Evolutionary conservation across 2,113 vertebrate species (phyloP).

Genomic region (Artemisiospiza belli): DNA sequence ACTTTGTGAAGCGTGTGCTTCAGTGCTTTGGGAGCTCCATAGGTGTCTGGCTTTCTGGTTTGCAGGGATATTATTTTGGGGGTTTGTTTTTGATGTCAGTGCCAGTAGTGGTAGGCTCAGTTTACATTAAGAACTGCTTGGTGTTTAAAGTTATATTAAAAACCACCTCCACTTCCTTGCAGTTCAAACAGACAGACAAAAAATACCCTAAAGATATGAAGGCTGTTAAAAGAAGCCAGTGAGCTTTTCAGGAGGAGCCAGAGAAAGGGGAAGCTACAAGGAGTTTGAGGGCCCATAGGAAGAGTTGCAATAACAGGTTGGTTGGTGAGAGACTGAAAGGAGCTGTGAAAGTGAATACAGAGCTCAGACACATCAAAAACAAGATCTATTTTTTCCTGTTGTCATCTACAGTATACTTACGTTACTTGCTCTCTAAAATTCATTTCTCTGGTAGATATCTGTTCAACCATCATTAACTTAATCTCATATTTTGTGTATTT

Average conservation of each 20-base stretch:
- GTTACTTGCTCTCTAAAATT: background rate
- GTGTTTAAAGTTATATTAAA: background rate
- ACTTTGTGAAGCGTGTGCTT: background rate
- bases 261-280: slow-evolving; percentile 16
- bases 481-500: background rate
- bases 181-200: slow-evolving; percentile 55
- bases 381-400: background rate
- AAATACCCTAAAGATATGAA: slow-evolving; percentile 32
- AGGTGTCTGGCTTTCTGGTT: background rate
- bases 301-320: slow-evolving; percentile 40
- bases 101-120: background rate
- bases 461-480: background rate
- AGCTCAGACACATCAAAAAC: background rate
- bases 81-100: background rate
- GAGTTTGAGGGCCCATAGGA: slow-evolving; percentile 54
- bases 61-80: background rate
- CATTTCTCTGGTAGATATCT: background rate
- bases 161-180: slow-evolving; percentile 13
- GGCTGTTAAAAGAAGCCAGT: slow-evolving; percentile 51
- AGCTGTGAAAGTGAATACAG: background rate
- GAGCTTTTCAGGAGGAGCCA: slow-evolving; percentile 54
- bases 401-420: background rate
- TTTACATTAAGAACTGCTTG: background rate
- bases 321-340: background rate
- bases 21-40: background rate